A percentile compares a stretch with the other conserved stretches of the same genome.
phyloP scores from a whole-genome alignment of 2,888 invertebrate species.

The Diaperis boleti region DNA sequence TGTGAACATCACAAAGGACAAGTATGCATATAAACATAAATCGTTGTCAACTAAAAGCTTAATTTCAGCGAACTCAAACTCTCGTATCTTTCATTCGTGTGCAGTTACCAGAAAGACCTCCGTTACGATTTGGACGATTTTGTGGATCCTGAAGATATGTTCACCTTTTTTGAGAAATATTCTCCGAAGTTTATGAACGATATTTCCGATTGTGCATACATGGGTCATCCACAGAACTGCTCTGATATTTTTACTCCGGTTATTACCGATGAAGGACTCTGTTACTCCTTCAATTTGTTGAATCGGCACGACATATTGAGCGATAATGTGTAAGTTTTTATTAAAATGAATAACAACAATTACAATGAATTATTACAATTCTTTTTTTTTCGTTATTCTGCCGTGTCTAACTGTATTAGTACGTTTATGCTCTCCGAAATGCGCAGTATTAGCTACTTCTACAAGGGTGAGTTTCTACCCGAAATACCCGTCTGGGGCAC shows the following conservation, averaged over 20 bases:
- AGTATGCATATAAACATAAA: neutral
- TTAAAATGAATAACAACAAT: neutral
- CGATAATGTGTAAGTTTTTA: conserved; percentile 66
- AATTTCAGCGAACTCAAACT: conserved; percentile 8
- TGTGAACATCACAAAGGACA: neutral
- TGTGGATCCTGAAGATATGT: conserved; percentile 8
- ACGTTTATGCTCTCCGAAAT: too few relatives aligned
- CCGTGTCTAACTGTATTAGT: too few relatives aligned
- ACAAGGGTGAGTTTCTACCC: too few relatives aligned
- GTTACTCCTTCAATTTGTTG: conserved; percentile 78
- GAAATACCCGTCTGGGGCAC: too few relatives aligned
- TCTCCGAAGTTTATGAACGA: conserved; percentile 46
- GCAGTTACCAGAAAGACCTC: neutral
- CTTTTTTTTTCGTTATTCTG: too few relatives aligned
- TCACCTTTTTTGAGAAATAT: conserved; percentile 18
- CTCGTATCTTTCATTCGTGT: conserved; percentile 8
- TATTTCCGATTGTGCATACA: conserved; percentile 48
- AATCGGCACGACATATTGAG: conserved; percentile 71
- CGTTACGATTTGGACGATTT: neutral
- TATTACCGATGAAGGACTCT: conserved; percentile 79
- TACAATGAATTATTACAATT: too few relatives aligned
- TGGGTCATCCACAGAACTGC: conserved; percentile 50
- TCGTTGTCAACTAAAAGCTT: neutral
- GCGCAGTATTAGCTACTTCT: too few relatives aligned
- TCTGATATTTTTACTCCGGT: conserved; percentile 58